phyloP scores from a whole-genome alignment of 2,888 invertebrate genomes.

The Agrochola lota region DNA sequence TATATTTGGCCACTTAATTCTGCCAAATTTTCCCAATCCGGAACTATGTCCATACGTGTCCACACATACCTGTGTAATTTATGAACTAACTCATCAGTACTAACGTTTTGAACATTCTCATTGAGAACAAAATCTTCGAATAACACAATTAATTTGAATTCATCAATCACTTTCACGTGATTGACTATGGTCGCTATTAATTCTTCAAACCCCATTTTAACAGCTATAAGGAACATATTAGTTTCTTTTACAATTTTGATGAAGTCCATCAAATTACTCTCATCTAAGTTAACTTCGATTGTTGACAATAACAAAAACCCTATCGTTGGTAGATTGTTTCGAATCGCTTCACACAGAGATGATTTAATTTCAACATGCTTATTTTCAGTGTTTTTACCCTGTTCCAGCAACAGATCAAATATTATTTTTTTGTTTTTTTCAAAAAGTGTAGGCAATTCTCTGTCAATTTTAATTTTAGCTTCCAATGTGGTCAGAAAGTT shows the following conservation, averaged over 20 bases:
- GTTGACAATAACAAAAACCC: not conserved
- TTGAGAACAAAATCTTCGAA: not conserved
- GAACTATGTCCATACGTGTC: not conserved
- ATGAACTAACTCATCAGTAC: not conserved
- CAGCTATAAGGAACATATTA: not conserved
- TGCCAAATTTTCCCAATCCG: not conserved
- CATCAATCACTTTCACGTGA: not conserved
- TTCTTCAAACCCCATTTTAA: conserved; percentile 1
- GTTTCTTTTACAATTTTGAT: conserved; percentile 8
- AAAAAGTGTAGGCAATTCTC: not conserved
- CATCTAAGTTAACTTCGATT: not conserved
- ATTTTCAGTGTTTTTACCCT: not conserved
- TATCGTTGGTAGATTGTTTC: not conserved
- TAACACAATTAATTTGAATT: not conserved
- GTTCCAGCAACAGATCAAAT: not conserved
- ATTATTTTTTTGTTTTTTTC: not conserved
- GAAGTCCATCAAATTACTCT: conserved; percentile 8
- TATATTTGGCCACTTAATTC: conserved; percentile 5
- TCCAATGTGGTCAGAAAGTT: conserved; percentile 7
- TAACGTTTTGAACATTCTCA: not conserved
- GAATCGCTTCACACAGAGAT: conserved; percentile 1
- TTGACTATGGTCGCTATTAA: not conserved
- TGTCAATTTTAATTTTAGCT: not conserved
- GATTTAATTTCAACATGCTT: not conserved
- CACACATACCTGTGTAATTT: not conserved